Conservation (phyloP, 2,888 invertebrate species). For the Pyrrhosoma nymphula region DNA sequence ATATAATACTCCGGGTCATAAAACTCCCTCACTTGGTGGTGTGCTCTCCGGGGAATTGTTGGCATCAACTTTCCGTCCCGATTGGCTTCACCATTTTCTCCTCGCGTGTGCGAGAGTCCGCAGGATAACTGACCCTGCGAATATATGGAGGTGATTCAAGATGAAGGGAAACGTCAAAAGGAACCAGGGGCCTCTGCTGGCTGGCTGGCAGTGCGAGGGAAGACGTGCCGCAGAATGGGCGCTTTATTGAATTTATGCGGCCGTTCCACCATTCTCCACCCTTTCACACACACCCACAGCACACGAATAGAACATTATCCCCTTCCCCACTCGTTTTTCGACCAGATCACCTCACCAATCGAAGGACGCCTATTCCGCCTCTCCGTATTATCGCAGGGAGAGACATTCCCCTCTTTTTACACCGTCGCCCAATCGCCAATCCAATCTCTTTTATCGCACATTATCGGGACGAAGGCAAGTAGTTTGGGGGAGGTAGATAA, state of each 20-base stretch:
- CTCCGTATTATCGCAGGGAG: background rate
- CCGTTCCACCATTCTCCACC: background rate
- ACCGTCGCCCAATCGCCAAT: background rate
- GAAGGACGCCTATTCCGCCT: background rate
- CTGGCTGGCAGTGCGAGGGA: background rate
- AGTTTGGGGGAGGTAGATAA: background rate
- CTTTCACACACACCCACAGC: background rate
- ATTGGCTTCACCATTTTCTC: background rate
- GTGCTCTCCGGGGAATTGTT: background rate
- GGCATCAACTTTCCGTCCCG: background rate
- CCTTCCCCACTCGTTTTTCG: no score
- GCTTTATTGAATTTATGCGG: conserved; percentile 8
- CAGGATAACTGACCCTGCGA: background rate
- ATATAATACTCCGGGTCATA: background rate
- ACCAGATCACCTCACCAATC: background rate
- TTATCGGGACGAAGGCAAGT: background rate
- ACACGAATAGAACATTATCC: no score
- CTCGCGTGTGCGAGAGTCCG: background rate
- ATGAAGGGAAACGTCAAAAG: background rate
- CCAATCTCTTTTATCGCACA: conserved; percentile 4
- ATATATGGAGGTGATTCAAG: background rate
- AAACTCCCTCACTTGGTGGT: background rate
- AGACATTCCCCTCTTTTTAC: background rate
- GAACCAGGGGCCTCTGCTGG: background rate
- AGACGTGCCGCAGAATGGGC: background rate